Base-by-base conservation (phyloP, 2,888 invertebrate genomes). In the Sinelater perroti region DNA sequence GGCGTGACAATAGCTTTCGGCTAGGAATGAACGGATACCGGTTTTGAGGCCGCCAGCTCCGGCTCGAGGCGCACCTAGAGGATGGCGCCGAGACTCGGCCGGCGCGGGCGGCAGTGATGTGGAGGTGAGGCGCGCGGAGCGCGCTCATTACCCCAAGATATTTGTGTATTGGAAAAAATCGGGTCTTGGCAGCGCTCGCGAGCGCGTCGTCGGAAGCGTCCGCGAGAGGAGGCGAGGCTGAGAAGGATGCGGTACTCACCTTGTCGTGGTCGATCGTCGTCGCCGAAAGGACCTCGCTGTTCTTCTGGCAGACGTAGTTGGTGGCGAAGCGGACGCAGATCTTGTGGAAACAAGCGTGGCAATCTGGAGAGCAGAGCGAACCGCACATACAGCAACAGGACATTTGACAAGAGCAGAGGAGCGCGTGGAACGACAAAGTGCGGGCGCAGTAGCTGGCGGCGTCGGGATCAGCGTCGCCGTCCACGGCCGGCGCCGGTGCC, bases 341-440 rank as follows among this genome's bases (percentile, higher is more conserved):
- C 72, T 79, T 79, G 78, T 85, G 85, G 80, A 84, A 85, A 78
- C 85, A 85, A 72, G 82, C 81, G 76, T 84, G 83, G 77, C 86
- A 86, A 78, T 86, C 86, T 84, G 82, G 73, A 69, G 84, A 81
- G 77, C 83, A 84, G 71, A 83, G 76, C 75, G 82, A 80, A 74
- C 81, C 82, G 76, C 85, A 85, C 80, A 82, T 82, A 78, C 85
- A 85, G 77, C 85, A 85, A 79, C 84, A 85, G 58, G 79, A 75
- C 67, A 76, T 69, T 62, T 76, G 75, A 73, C 80, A 81, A 61
- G 78, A 75, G 71, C 80, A 80, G 64, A 81, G 70, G 45, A 79
- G 70, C 50, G 74, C 70, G 68, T 81, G 81, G 70, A 79, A 79
- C 63, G 80, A 80, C 64, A 78, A 69, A 62, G 79, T 74, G 65